A percentile compares a stretch with the other conserved stretches of the same genome.
phyloP scores from a whole-genome alignment of 2,888 invertebrate genomes.

The Bugulina stolonifera region DNA sequence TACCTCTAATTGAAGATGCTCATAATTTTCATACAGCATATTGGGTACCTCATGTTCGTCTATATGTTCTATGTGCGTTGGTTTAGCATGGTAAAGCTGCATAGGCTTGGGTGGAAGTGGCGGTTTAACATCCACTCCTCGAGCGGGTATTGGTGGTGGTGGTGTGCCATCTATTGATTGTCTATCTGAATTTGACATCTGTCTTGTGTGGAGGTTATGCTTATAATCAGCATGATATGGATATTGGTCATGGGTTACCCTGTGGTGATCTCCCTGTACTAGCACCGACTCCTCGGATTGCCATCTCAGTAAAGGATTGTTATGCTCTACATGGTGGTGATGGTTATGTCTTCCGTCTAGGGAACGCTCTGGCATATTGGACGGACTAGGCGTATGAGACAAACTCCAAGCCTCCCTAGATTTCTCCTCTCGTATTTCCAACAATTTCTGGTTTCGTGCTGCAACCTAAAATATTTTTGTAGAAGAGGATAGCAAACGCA shows the following conservation, averaged over 20 bases:
- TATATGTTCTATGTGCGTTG: neutral
- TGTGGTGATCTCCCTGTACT: neutral
- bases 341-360: neutral
- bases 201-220: neutral
- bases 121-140: neutral
- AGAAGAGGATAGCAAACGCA: too few species aligned
- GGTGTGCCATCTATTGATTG: neutral
- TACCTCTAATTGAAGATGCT: constrained; percentile 6
- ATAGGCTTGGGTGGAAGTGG: constrained; percentile 17
- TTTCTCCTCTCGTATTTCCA: neutral
- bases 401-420: neutral
- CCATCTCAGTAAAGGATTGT: neutral
- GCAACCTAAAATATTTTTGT: constrained; percentile 18
- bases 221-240: neutral
- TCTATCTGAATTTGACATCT: neutral
- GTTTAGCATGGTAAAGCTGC: constrained; percentile 22
- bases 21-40: constrained; percentile 16
- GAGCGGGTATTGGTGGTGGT: constrained; percentile 15
- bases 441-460: neutral
- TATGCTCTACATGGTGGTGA: neutral
- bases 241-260: constrained; percentile 3
- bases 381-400: neutral
- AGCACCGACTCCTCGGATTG: constrained; percentile 22
- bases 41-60: neutral
- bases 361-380: neutral